Conservation (phyloP, 2,888 invertebrate species). For the Chaitophorus viminalis region DNA sequence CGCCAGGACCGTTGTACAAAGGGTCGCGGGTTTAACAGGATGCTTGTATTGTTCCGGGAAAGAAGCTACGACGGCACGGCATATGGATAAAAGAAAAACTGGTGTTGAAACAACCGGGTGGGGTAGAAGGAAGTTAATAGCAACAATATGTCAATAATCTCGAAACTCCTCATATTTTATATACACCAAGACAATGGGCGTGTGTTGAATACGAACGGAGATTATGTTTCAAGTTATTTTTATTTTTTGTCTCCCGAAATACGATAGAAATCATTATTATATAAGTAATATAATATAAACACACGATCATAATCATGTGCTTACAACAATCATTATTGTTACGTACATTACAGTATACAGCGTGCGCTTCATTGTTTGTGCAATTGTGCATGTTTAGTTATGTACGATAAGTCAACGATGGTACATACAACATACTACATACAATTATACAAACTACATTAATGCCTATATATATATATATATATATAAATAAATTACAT, state of each 20-base stretch:
- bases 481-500: no score
- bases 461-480: no score
- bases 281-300: not conserved
- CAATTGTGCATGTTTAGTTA: not conserved
- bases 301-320: not conserved
- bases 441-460: no score
- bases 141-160: conserved; percentile 38
- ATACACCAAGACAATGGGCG: not conserved
- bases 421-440: no score
- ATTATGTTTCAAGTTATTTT: conserved; percentile 4
- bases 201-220: not conserved
- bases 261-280: not conserved
- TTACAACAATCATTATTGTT: not conserved
- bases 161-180: not conserved
- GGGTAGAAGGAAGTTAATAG: conserved; percentile 11
- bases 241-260: not conserved
- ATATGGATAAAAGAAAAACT: conserved; percentile 37
- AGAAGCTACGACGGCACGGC: not conserved
- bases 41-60: conserved; percentile 28
- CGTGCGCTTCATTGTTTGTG: not conserved
- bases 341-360: not conserved
- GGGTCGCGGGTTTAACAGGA: conserved; percentile 35
- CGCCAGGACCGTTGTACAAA: conserved; percentile 27
- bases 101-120: conserved; percentile 17
- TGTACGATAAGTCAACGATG: no score